Conservation (phyloP, 2,888 invertebrate genomes). For the Eupithecia subumbrata region DNA sequence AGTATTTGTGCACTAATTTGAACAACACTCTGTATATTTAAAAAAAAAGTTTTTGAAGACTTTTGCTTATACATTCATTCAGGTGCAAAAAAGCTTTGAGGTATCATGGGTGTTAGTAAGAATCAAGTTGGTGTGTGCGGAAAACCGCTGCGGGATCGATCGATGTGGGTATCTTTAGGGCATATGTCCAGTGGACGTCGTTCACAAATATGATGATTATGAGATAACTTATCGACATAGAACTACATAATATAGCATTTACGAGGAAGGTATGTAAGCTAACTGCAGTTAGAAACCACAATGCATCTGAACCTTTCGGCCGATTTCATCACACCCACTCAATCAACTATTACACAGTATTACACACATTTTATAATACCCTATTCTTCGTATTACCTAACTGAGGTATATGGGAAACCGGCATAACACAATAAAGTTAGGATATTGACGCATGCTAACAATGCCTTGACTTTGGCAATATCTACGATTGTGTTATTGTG, state of each 20-base stretch:
- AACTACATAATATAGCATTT: background rate
- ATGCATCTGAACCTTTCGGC: slow-evolving; percentile 42
- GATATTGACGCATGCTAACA: slow-evolving; percentile 64
- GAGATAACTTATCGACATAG: too few relatives aligned
- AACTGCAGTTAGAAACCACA: slow-evolving; percentile 27
- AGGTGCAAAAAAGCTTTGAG: too few relatives aligned
- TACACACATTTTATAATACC: slow-evolving; percentile 72
- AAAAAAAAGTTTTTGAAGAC: too few relatives aligned
- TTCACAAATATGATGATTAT: too few relatives aligned
- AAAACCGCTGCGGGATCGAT: too few relatives aligned
- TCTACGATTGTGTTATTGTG: slow-evolving; percentile 24
- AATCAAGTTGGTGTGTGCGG: too few relatives aligned
- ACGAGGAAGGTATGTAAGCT: background rate
- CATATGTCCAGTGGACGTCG: too few relatives aligned
- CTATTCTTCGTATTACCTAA: slow-evolving; percentile 68
- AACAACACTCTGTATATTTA: too few relatives aligned
- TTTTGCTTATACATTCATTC: too few relatives aligned
- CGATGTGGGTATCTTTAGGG: too few relatives aligned
- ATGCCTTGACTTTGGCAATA: slow-evolving; percentile 58
- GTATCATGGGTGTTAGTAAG: too few relatives aligned
- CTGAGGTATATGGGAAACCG: slow-evolving; percentile 68
- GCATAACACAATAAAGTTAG: slow-evolving; percentile 56
- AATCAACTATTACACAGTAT: slow-evolving; percentile 52
- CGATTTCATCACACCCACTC: slow-evolving; percentile 47
- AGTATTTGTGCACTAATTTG: too few relatives aligned